Evolutionary conservation across 2,888 invertebrate genomes (phyloP).

Genomic region (Epinotia bilunana): DNA sequence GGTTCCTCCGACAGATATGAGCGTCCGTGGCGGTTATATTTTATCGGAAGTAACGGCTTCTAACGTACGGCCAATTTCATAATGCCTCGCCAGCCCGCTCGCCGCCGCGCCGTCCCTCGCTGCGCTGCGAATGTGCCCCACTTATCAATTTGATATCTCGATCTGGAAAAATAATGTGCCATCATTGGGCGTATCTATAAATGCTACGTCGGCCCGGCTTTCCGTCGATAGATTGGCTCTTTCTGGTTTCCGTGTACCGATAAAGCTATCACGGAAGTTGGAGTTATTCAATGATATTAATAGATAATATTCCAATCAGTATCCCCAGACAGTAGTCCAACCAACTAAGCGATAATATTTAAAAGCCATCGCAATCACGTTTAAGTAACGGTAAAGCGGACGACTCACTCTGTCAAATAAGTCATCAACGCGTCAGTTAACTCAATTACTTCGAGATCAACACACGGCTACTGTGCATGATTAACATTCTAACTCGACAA

Average conservation of each 20-base stretch:
- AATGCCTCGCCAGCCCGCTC: slow-evolving; percentile 75
- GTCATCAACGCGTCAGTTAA: slow-evolving; percentile 83
- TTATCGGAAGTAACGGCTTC: slow-evolving; percentile 83
- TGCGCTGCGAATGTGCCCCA: slow-evolving; percentile 75
- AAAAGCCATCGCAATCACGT: slow-evolving; percentile 51
- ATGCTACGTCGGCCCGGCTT: slow-evolving; percentile 44
- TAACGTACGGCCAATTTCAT: slow-evolving; percentile 85
- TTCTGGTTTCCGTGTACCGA: slow-evolving; percentile 19
- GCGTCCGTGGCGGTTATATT: slow-evolving; percentile 79
- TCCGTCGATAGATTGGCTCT: slow-evolving; percentile 26
- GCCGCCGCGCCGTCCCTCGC: slow-evolving; percentile 57
- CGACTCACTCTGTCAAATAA: slow-evolving; percentile 81
- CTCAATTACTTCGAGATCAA: slow-evolving; percentile 83
- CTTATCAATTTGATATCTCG: slow-evolving; percentile 84
- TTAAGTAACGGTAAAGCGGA: slow-evolving; percentile 67
- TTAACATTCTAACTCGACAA: slow-evolving; percentile 62
- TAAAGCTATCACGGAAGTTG: slow-evolving; percentile 31
- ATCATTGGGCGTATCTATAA: slow-evolving; percentile 64
- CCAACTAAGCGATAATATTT: slow-evolving; percentile 33
- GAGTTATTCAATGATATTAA: slow-evolving; percentile 19
- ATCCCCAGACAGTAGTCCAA: slow-evolving; percentile 22
- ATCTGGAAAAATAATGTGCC: slow-evolving; percentile 79
- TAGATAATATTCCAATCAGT: slow-evolving; percentile 36
- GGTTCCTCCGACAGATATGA: slow-evolving; percentile 80
- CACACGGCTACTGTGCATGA: slow-evolving; percentile 81